These are phyloP conservation scores for Nylanderia fulva DNA, from an alignment of 1,140 invertebrate species.

Conservation along the genomic window DNA sequence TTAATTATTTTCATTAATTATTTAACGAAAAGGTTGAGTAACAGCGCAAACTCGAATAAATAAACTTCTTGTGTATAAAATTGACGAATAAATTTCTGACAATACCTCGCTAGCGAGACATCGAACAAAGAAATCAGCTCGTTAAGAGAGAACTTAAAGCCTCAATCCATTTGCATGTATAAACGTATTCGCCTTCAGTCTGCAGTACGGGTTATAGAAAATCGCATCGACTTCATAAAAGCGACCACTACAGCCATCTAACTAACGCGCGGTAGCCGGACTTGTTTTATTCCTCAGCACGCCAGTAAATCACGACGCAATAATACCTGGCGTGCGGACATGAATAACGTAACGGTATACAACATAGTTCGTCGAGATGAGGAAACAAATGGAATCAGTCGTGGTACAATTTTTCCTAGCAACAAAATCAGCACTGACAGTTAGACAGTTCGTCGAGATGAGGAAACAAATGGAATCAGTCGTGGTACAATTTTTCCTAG, in stretches of 20 bases:
- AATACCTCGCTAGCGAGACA: not conserved
- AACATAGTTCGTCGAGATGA: not conserved
- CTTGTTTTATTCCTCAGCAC: constrained; percentile 16
- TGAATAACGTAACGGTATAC: not conserved
- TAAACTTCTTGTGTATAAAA: not conserved
- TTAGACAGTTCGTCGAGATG: not conserved
- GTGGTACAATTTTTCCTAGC: not conserved
- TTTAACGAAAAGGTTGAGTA: not conserved
- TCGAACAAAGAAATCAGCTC: not conserved
- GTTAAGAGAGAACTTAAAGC: constrained; percentile 1
- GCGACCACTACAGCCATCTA: not conserved
- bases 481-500: not conserved
- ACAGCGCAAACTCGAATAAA: not conserved
- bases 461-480: not conserved
- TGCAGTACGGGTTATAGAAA: constrained; percentile 1
- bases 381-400: not conserved
- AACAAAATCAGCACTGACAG: not conserved
- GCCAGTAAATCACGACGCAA: constrained; percentile 6
- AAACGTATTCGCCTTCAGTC: not conserved
- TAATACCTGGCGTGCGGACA: not conserved
- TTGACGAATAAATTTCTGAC: not conserved
- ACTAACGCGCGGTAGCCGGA: not conserved
- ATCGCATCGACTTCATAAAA: not conserved
- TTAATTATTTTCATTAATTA: not conserved
- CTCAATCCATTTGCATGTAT: not conserved